Conservation (phyloP, 1,140 invertebrate species). For the Neodiprion lecontei region DNA sequence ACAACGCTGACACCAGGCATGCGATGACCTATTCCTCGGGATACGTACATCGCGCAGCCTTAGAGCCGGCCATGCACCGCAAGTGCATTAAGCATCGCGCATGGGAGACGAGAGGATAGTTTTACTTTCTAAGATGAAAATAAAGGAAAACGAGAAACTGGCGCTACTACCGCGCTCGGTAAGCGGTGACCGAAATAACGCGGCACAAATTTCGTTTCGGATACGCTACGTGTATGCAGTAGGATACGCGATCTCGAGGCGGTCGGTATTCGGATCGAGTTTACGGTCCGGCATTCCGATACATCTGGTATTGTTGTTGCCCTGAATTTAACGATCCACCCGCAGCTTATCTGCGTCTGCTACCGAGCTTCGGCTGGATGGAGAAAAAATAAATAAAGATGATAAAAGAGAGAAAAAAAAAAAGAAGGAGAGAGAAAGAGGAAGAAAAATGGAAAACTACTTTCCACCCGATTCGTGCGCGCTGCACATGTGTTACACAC, state of each 20-base stretch:
- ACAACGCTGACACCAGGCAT: background rate
- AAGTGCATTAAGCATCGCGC: background rate
- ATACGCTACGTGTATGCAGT: background rate
- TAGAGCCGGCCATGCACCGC: too few relatives aligned
- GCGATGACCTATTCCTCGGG: too few relatives aligned
- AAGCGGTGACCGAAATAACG: background rate
- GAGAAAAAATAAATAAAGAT: constrained; percentile 20
- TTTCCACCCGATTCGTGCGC: background rate
- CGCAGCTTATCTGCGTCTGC: too few relatives aligned
- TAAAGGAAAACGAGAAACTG: constrained; percentile 38
- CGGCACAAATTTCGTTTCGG: constrained; percentile 32
- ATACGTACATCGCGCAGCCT: too few relatives aligned
- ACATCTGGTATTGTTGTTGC: too few relatives aligned
- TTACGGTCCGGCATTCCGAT: too few relatives aligned
- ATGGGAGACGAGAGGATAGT: background rate
- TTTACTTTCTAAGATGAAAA: constrained; percentile 5
- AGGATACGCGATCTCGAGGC: background rate
- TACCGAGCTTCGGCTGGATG: constrained; percentile 14
- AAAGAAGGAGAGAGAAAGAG: constrained; percentile 20
- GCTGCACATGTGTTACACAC: background rate
- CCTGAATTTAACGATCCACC: too few relatives aligned
- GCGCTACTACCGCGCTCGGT: constrained; percentile 28
- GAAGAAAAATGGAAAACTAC: constrained; percentile 21
- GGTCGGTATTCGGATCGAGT: background rate
- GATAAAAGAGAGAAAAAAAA: constrained; percentile 5